Evolutionary conservation across 2,113 vertebrate genomes (phyloP).

Genomic region (Grammatotria lemairii): DNA sequence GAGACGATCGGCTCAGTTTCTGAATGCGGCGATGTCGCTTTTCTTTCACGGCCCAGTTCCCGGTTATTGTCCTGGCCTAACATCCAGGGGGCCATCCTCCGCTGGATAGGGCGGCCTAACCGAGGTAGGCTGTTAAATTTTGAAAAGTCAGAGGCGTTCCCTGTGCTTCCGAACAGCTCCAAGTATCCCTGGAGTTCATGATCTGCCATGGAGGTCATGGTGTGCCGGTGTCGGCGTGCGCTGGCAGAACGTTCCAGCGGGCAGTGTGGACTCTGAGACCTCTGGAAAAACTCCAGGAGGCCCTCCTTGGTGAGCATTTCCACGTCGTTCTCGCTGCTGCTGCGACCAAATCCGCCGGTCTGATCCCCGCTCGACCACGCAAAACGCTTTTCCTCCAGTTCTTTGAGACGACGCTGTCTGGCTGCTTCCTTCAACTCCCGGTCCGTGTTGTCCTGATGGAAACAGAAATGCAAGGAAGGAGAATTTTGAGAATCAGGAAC

Average conservation of each 20-base stretch:
- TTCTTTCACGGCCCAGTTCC: conserved; percentile 56
- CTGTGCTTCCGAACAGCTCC: conserved; percentile 68
- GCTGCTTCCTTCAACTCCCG: conserved; percentile 82
- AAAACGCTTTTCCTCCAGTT: conserved; percentile 82
- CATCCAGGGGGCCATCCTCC: conserved; percentile 67
- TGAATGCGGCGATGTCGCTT: conserved; percentile 38
- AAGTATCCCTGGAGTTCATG: conserved; percentile 83
- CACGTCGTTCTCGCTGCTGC: conserved; percentile 94
- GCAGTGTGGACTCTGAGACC: conserved; percentile 81
- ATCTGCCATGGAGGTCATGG: conserved; percentile 75
- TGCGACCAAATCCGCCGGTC: conserved; percentile 78
- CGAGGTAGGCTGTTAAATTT: conserved; percentile 87
- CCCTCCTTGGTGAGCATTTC: conserved; percentile 82
- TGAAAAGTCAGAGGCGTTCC: conserved; percentile 58
- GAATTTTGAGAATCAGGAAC: not conserved
- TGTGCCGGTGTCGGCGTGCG: conserved; percentile 83
- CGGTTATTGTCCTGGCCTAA: conserved; percentile 64
- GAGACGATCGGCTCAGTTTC: conserved; percentile 63
- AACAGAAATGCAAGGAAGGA: not conserved
- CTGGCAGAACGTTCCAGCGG: conserved; percentile 79
- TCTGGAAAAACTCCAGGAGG: conserved; percentile 80
- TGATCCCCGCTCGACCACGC: conserved; percentile 75
- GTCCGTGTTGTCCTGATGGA: conserved; percentile 82
- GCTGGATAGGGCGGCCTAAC: conserved; percentile 62
- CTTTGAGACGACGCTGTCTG: conserved; percentile 75